Base-by-base conservation (phyloP, 2,888 invertebrate species). In the Nowickia ferox region DNA sequence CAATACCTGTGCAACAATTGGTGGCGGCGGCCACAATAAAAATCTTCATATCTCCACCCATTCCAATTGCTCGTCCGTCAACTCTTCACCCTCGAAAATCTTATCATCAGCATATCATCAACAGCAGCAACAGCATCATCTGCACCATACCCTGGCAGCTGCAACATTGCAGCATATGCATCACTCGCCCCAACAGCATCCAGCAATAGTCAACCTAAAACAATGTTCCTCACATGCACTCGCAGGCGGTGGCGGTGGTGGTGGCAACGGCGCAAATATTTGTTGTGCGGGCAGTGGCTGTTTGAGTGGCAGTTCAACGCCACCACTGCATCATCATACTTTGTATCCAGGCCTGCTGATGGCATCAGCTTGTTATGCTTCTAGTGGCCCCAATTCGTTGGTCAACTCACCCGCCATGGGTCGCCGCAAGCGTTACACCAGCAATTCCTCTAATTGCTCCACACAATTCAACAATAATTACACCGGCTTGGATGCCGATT, bases 401-500 rank as follows among this genome's bases (percentile, higher is more conserved):
- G 92, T 91, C 81, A 92, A 92, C 84, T 93, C 93, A 63, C 93
- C 94, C 89, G 94, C 94, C 90, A 93, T 95, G 93, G 95, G 95
- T 91, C 93, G 95, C 90, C 95, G 95, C 92, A 95, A 95, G 84
- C 92, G 92, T 92, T 95, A 95, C 93, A 94, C 95, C 74, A 92
- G 92, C 89, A 92, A 94, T 92, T 94, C 93, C 91, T 94, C 93
- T 92, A 94, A 93, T 88, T 94, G 94, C 92, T 94, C 94, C 89
- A 94, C 94, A 93, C 94, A 94, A 92, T 94, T 95, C 93, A 94
- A 94, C 89, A 94, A 94, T 92, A 94, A 94, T 92, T 94, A 94
- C 90, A 93, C 94, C 89, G 93, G 93, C 89, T 92, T 94, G 93
- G 95, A 96, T 93, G 96, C 96, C 95, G 96, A 96, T 91, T 96